phyloP scores from a whole-genome alignment of 2,888 invertebrate species.

The Achlya flavicornis region DNA sequence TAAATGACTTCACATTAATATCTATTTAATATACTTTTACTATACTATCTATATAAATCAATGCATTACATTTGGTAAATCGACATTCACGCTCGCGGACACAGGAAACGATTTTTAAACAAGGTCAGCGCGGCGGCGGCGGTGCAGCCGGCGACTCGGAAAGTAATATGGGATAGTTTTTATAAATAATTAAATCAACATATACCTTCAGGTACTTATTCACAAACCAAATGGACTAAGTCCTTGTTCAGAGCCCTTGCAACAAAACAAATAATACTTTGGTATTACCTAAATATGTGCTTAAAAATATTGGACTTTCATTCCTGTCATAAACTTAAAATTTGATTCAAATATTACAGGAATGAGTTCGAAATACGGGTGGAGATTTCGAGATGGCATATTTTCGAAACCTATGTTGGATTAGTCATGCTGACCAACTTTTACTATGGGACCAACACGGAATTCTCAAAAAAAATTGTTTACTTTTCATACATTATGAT shows the following conservation, averaged over 20 bases:
- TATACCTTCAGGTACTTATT: background rate
- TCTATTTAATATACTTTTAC: no score
- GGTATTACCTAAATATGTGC: conserved; percentile 5
- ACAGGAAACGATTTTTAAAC: background rate
- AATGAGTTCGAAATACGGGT: background rate
- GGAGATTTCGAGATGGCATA: no score
- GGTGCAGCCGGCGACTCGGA: no score
- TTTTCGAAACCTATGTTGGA: no score
- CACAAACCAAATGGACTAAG: background rate
- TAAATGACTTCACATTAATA: no score
- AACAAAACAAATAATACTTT: conserved; percentile 12
- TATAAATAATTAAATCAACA: background rate
- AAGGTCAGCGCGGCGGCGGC: background rate
- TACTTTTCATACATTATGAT: no score
- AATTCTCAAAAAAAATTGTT: no score
- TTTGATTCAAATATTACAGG: background rate
- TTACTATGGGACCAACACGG: no score
- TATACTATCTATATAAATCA: no score
- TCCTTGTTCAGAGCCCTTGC: background rate
- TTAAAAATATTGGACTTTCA: background rate
- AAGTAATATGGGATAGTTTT: background rate
- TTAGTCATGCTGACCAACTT: no score
- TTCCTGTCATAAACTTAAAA: background rate
- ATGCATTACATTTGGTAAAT: no score
- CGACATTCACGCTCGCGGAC: no score